Base-by-base conservation (phyloP, 1,140 invertebrate species). In the Myzus persicae region DNA sequence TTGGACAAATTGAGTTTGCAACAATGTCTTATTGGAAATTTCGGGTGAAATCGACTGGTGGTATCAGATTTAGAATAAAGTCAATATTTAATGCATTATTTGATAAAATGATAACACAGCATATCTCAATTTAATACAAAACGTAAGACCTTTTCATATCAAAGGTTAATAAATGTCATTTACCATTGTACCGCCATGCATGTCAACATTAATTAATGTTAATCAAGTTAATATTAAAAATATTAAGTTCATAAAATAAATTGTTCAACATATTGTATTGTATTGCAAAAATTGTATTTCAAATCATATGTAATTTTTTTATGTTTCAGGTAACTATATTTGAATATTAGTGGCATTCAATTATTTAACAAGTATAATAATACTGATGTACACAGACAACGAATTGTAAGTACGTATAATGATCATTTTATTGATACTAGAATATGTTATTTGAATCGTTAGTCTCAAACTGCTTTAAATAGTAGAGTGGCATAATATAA, bases 11-110 rank as follows among this genome's bases (percentile, higher is more conserved):
- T 84, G 38, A 8, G 38, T 84, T 84, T 24, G 81, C 38, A 84
- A 42, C 38, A 84, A 38, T 84, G 81, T 84, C 81, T 84, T 84
- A 84, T 84, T 84, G 38, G 38, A 84, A 84, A 84, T 84, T 84
- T 44, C 4, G 42, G 5, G 42, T 8, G 4, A 8, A 44, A 44
- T 44, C 42, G 0, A 44, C 42, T 44, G 42, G 42, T 44, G 81
- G 3, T 84, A 42, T 84, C 81, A 84, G 36, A 84, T 84, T 84
- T 84, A 84, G 40, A 20, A 84, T 84, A 84, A 42, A 85, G 24
- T 42, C 40, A 85, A 85, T 85, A 85, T 24, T 44, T 85, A 85
- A 85, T 22, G 42, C 0, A 87, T 31, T 46, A 87, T 46, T 87
- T 31, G 42, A 87, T 18, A 46, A 46, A 87, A n/a, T n/a, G 26